Conservation (phyloP, 2,797 vertebrate species). For the Parauchenoglanis ngamensis region DNA sequence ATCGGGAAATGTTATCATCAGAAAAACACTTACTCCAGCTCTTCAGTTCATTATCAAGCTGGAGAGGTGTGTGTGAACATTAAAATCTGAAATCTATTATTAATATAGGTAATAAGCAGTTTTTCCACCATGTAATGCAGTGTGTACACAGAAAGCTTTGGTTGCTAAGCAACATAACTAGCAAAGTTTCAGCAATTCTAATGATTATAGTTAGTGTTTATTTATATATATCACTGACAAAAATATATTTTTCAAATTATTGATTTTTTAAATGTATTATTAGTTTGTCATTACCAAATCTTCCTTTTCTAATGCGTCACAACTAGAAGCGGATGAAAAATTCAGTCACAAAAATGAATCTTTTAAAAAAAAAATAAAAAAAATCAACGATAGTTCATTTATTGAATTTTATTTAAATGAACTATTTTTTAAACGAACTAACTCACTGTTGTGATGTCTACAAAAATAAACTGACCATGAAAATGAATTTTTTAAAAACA, state of each 20-base stretch:
- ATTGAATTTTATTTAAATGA: background rate
- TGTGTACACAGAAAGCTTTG: background rate
- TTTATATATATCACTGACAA: background rate
- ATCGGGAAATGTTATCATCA: background rate
- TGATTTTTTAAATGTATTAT: background rate
- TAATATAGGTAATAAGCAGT: background rate
- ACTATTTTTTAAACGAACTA: background rate
- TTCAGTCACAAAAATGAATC: background rate
- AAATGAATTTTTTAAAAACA: background rate
- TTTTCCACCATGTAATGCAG: background rate
- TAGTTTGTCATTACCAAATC: background rate
- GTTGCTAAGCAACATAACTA: background rate
- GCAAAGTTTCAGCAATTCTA: background rate
- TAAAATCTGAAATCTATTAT: background rate
- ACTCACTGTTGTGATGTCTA: background rate
- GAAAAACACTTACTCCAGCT: background rate
- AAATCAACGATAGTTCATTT: background rate
- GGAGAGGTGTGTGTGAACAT: background rate
- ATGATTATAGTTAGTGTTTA: background rate
- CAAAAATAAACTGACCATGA: background rate
- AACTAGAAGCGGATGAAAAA: too few relatives aligned
- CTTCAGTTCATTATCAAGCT: constrained; percentile 22
- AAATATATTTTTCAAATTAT: background rate
- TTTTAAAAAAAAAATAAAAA: too few relatives aligned
- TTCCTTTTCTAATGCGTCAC: background rate